Conservation (phyloP, 2,113 vertebrate species). For the Malurus melanocephalus region DNA sequence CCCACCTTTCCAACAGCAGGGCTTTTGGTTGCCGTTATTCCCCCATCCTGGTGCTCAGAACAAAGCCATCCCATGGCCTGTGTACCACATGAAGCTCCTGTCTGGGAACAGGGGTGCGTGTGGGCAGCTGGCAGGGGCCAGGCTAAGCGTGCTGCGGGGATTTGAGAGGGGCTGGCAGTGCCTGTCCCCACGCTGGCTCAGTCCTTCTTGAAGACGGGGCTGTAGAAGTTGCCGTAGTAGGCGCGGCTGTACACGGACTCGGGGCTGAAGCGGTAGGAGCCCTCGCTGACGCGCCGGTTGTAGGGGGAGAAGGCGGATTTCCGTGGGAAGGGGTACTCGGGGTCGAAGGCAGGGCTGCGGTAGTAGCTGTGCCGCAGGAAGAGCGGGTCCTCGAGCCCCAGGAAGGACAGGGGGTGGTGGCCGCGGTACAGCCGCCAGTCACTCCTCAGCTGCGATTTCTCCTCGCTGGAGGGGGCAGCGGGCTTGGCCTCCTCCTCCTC, state of each 20-base stretch:
- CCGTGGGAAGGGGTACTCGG: background rate
- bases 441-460: background rate
- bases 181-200: background rate
- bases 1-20: background rate
- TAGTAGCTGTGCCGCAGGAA: slow-evolving; percentile 40
- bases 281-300: slow-evolving; percentile 68
- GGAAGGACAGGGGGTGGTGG: slow-evolving; percentile 48
- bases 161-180: background rate
- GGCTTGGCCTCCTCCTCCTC: slow-evolving; percentile 25
- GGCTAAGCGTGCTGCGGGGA: background rate
- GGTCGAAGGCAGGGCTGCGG: slow-evolving; percentile 27
- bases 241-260: slow-evolving; percentile 61
- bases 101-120: background rate
- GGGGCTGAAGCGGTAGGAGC: slow-evolving; percentile 70
- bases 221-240: slow-evolving; percentile 59
- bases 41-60: background rate
- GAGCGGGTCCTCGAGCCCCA: slow-evolving; percentile 57
- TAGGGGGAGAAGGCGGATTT: slow-evolving; percentile 38
- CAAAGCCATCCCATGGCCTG: background rate
- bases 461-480: background rate
- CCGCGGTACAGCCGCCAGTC: slow-evolving; percentile 43
- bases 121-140: background rate
- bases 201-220: slow-evolving; percentile 69
- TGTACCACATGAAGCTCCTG: background rate
- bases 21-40: background rate